A percentile compares a stretch with the other conserved stretches of the same genome.
Conservation (phyloP, 2,113 vertebrate species). For the Triplophysa siluroides region DNA sequence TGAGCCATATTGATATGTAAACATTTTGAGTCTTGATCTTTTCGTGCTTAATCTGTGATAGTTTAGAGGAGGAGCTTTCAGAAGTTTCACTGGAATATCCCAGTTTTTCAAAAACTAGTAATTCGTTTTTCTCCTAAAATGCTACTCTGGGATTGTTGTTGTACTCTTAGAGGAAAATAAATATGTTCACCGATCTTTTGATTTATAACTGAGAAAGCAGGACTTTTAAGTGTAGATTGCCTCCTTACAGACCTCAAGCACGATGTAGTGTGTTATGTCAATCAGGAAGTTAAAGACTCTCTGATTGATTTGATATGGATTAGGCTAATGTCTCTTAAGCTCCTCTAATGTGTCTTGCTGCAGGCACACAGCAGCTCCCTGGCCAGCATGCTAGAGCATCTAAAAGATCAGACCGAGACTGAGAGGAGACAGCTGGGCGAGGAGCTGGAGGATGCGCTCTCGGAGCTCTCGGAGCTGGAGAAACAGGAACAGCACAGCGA, state of each 20-base stretch:
- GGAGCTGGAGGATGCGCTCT: constrained; percentile 81
- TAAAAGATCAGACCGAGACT: constrained; percentile 75
- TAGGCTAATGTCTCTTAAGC: constrained; percentile 15
- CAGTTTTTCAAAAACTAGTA: no score
- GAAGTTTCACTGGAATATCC: no score
- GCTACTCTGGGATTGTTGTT: constrained; percentile 7
- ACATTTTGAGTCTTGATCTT: no score
- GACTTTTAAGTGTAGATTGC: not conserved
- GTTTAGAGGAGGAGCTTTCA: no score
- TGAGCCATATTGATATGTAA: no score
- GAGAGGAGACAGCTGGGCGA: constrained; percentile 74
- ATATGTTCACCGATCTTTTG: not conserved
- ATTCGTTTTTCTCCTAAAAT: no score
- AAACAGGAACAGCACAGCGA: constrained; percentile 74
- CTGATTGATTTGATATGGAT: not conserved
- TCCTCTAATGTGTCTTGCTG: constrained; percentile 25
- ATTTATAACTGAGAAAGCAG: not conserved
- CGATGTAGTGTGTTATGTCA: not conserved
- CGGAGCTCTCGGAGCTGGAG: constrained; percentile 82
- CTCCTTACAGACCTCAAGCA: constrained; percentile 6
- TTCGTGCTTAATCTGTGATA: no score
- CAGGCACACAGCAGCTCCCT: constrained; percentile 78
- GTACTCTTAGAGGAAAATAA: not conserved
- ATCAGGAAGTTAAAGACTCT: constrained; percentile 4
- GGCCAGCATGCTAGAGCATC: constrained; percentile 70